A percentile compares a stretch with the other conserved stretches of the same genome.
phyloP scores from a whole-genome alignment of 1,140 invertebrate species.

The Bathynomus jamesi region DNA sequence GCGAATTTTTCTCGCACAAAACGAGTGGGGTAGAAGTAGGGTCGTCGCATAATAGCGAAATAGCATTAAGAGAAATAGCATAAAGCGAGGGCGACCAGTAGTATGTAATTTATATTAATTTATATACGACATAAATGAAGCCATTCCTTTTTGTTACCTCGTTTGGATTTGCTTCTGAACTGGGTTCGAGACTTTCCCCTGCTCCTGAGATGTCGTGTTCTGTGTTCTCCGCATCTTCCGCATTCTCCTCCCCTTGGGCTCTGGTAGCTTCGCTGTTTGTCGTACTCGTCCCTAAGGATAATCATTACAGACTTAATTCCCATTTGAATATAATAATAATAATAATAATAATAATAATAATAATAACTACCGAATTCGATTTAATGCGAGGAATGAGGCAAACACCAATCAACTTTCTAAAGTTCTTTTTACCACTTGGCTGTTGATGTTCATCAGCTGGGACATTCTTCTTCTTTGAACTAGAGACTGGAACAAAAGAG shows the following conservation, averaged over 20 bases:
- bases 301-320: background rate
- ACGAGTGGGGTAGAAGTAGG: too few species aligned
- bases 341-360: too few species aligned
- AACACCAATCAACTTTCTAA: too few species aligned
- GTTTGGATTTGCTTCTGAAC: constrained; percentile 47
- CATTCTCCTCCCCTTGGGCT: constrained; percentile 56
- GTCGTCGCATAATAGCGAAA: too few species aligned
- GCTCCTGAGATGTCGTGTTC: constrained; percentile 57
- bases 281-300: constrained; percentile 42
- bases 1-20: too few species aligned
- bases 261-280: constrained; percentile 52
- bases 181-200: constrained; percentile 52
- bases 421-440: too few species aligned
- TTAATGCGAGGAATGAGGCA: too few species aligned
- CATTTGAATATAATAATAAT: too few species aligned
- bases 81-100: too few species aligned
- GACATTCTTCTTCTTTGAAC: constrained; percentile 36
- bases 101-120: too few species aligned
- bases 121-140: background rate
- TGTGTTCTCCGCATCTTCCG: constrained; percentile 58
- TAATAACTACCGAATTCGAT: too few species aligned
- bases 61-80: too few species aligned
- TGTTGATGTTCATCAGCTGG: constrained; percentile 30
- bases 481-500: constrained; percentile 35
- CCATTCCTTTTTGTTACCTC: constrained; percentile 15